Conservation (phyloP, 2,888 invertebrate species). For the Autographa pulchrina region DNA sequence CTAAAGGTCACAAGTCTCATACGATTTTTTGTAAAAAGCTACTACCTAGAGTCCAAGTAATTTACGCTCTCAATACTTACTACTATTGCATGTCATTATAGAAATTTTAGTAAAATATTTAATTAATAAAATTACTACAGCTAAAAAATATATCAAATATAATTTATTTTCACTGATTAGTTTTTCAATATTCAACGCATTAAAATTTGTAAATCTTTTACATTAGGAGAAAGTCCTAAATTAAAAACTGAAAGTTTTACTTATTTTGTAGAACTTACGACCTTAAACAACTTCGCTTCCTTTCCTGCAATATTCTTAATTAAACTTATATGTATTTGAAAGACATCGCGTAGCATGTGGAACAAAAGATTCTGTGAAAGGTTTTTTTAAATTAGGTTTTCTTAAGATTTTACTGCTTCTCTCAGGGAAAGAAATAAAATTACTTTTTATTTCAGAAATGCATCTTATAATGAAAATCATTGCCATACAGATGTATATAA, state of each 20-base stretch:
- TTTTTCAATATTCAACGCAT: slow-evolving; percentile 33
- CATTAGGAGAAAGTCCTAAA: no score
- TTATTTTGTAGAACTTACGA: background rate
- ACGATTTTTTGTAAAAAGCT: no score
- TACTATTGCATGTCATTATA: no score
- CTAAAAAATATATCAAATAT: slow-evolving; percentile 11
- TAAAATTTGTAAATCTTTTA: slow-evolving; percentile 40
- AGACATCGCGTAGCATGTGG: background rate
- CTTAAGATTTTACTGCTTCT: background rate
- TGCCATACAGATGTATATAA: no score
- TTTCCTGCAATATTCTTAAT: background rate
- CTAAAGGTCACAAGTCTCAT: no score
- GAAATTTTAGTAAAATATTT: slow-evolving; percentile 2
- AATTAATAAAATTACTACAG: slow-evolving; percentile 29
- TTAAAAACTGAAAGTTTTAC: background rate
- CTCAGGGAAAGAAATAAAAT: background rate
- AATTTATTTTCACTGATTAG: slow-evolving; percentile 45
- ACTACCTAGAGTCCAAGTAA: no score
- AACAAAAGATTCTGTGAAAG: background rate
- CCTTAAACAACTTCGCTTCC: background rate
- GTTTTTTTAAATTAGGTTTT: background rate
- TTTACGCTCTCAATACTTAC: no score
- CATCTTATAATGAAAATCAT: no score
- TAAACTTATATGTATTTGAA: background rate
- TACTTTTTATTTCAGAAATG: no score